These are phyloP conservation scores for Ochlodes sylvanus DNA, from an alignment of 2,888 invertebrate species.

Conservation along the genomic window DNA sequence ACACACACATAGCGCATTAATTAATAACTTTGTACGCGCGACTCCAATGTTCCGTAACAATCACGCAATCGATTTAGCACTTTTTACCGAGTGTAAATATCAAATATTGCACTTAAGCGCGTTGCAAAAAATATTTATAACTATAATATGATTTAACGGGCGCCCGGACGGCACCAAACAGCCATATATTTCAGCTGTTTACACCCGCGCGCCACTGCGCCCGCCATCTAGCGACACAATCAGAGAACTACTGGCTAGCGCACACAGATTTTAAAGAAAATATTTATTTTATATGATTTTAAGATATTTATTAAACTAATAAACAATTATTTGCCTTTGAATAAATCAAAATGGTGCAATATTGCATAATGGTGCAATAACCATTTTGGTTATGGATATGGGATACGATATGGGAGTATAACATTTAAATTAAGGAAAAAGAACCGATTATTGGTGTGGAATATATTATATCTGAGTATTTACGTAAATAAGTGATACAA, in stretches of 20 bases:
- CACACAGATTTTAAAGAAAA: too few species aligned
- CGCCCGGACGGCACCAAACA: background rate
- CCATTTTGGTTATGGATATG: too few species aligned
- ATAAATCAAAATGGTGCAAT: too few species aligned
- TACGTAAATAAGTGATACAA: too few species aligned
- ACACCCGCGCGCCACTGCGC: constrained; percentile 3
- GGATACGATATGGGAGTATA: too few species aligned
- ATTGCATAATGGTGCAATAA: too few species aligned
- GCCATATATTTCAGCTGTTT: background rate
- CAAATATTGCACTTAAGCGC: constrained; percentile 24
- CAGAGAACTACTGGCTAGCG: background rate
- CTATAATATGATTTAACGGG: constrained; percentile 12
- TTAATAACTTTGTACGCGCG: constrained; percentile 28
- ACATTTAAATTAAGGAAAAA: too few species aligned
- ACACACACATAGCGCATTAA: constrained; percentile 14
- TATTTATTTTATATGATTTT: too few species aligned
- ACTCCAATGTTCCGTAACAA: constrained; percentile 34
- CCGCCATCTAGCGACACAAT: constrained; percentile 23
- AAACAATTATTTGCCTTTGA: too few species aligned
- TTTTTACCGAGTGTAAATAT: constrained; percentile 35
- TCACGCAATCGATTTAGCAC: constrained; percentile 35
- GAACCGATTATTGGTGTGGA: too few species aligned
- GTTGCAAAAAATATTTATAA: constrained; percentile 14
- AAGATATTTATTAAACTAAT: too few species aligned
- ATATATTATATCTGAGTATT: too few species aligned